Conservation (phyloP, 2,113 vertebrate genomes). For the Sialia sialis region DNA sequence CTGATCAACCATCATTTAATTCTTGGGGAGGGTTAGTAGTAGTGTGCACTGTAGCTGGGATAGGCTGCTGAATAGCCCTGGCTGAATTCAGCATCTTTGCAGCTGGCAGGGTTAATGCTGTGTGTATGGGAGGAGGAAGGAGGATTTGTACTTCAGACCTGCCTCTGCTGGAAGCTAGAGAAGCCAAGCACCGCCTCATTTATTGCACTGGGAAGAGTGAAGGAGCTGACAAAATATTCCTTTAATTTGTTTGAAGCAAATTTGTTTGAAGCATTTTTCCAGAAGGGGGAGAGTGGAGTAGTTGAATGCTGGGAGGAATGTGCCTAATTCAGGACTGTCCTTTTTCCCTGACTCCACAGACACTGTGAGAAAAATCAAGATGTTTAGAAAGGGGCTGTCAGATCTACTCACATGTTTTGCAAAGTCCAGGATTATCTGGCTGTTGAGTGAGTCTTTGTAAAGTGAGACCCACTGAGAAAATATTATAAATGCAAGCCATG, state of each 20-base stretch:
- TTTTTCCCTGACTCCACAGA: neutral
- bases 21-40: neutral
- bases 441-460: neutral
- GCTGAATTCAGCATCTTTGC: neutral
- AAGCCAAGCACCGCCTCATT: neutral
- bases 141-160: neutral
- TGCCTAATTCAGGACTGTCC: neutral
- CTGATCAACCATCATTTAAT: neutral
- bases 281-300: slow-evolving; percentile 51
- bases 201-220: neutral
- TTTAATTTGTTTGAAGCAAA: neutral
- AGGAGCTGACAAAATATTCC: neutral
- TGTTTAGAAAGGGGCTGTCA: neutral
- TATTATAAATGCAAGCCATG: neutral
- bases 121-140: neutral
- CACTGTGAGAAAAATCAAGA: neutral
- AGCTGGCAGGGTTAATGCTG: neutral
- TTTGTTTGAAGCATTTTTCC: slow-evolving; percentile 28
- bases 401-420: neutral
- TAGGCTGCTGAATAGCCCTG: neutral
- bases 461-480: neutral
- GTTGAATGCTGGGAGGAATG: neutral
- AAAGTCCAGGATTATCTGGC: neutral
- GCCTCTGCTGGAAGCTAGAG: neutral
- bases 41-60: accelerated